Conservation (phyloP, 2,797 vertebrate species). For the Rhabdophis nuchalis region DNA sequence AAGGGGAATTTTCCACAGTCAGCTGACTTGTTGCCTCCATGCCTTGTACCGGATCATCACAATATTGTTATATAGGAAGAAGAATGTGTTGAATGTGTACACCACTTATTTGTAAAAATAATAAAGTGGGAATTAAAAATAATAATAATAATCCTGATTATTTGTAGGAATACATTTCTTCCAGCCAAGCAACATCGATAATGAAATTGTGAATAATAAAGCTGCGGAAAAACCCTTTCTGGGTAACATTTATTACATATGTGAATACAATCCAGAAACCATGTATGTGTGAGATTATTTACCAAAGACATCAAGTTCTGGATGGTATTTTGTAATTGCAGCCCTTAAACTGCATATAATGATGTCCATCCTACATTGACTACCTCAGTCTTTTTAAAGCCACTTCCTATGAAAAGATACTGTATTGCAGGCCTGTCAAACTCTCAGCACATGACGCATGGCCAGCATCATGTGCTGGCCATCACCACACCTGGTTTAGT, state of each 20-base stretch:
- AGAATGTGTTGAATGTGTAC: neutral
- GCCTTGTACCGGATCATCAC: too few relatives aligned
- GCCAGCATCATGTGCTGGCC: too few relatives aligned
- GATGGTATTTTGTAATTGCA: neutral
- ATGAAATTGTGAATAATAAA: neutral
- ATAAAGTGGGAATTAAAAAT: neutral
- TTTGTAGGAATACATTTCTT: neutral
- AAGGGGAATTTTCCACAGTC: too few relatives aligned
- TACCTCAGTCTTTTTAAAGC: neutral
- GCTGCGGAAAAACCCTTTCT: neutral
- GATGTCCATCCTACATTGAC: neutral
- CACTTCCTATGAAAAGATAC: neutral
- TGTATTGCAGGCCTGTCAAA: neutral
- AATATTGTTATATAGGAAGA: neutral
- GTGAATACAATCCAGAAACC: neutral
- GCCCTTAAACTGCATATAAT: neutral
- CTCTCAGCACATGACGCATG: too few relatives aligned
- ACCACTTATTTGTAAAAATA: neutral
- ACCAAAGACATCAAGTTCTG: neutral
- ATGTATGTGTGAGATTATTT: neutral
- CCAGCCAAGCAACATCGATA: neutral
- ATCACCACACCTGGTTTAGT: too few relatives aligned
- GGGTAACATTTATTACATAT: neutral
- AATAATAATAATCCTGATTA: neutral
- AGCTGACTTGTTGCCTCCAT: too few relatives aligned